Evolutionary conservation across 2,113 vertebrate genomes (phyloP).

Genomic region (Sander vitreus): DNA sequence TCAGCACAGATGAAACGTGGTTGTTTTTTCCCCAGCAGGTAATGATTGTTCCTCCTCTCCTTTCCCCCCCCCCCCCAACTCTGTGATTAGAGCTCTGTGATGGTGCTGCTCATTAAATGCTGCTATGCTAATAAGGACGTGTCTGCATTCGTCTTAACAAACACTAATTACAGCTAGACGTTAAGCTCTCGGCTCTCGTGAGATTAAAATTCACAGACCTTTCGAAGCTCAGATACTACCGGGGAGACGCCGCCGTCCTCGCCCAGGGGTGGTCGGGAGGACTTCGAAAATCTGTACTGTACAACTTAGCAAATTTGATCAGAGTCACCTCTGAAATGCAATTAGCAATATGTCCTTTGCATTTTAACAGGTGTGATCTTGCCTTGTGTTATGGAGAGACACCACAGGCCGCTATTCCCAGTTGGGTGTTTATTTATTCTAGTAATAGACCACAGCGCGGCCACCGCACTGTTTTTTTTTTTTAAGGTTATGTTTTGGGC

Average conservation of each 20-base stretch:
- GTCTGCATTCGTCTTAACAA: conserved; percentile 50
- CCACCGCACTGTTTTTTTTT: no score
- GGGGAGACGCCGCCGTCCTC: conserved; percentile 9
- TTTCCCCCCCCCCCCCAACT: no score
- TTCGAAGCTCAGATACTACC: conserved; percentile 45
- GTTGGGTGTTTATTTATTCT: no score
- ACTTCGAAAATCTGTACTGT: not conserved
- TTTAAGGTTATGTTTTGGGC: no score
- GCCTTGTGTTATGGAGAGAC: no score
- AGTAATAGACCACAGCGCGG: no score
- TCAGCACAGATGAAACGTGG: conserved; percentile 5
- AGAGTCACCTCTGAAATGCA: no score
- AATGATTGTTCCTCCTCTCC: conserved; percentile 14
- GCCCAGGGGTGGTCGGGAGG: no score
- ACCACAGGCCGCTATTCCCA: no score
- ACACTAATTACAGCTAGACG: conserved; percentile 55
- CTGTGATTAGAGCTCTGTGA: conserved; percentile 40
- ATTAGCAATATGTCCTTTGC: no score
- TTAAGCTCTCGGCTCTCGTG: conserved; percentile 8
- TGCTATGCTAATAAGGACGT: conserved; percentile 43
- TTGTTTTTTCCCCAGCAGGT: conserved; percentile 14
- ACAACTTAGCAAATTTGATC: not conserved
- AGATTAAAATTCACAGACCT: conserved; percentile 57
- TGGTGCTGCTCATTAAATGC: conserved; percentile 54
- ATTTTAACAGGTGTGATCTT: no score